These are phyloP conservation scores for Scolopax rusticola DNA, from an alignment of 2,797 vertebrate species.

Conservation along the genomic window DNA sequence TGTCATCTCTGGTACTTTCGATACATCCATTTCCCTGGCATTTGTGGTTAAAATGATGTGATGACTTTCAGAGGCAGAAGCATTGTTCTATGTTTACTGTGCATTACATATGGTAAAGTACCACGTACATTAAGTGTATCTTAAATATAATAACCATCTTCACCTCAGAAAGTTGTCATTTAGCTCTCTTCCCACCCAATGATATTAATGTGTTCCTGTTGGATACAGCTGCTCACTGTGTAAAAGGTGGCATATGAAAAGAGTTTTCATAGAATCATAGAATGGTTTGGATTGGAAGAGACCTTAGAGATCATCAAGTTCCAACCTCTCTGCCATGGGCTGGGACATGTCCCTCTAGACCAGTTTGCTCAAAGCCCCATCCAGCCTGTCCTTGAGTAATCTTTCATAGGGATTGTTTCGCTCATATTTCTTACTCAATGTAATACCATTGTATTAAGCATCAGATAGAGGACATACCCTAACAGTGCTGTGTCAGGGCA, in stretches of 20 bases:
- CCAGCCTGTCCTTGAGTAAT: too few species aligned
- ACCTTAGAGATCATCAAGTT: too few species aligned
- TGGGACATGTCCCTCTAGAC: too few species aligned
- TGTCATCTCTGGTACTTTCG: neutral
- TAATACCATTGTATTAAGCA: neutral
- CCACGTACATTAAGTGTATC: rapidly evolving
- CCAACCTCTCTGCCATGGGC: too few species aligned
- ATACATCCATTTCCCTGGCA: neutral
- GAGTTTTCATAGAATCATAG: neutral
- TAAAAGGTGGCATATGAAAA: neutral
- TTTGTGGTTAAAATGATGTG: neutral
- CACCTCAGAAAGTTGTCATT: neutral
- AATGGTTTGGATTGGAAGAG: too few species aligned
- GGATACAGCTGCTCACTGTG: neutral
- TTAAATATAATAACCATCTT: neutral
- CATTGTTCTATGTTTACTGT: neutral
- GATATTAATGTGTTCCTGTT: rapidly evolving
- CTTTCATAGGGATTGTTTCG: neutral
- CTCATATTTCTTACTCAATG: neutral
- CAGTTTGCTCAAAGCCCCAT: too few species aligned
- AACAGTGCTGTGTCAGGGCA: neutral
- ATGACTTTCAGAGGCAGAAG: neutral
- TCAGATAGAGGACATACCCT: neutral
- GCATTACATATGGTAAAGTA: neutral
- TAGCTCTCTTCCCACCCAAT: neutral